Conservation (phyloP, 2,113 vertebrate genomes). For the Loxodonta africana region DNA sequence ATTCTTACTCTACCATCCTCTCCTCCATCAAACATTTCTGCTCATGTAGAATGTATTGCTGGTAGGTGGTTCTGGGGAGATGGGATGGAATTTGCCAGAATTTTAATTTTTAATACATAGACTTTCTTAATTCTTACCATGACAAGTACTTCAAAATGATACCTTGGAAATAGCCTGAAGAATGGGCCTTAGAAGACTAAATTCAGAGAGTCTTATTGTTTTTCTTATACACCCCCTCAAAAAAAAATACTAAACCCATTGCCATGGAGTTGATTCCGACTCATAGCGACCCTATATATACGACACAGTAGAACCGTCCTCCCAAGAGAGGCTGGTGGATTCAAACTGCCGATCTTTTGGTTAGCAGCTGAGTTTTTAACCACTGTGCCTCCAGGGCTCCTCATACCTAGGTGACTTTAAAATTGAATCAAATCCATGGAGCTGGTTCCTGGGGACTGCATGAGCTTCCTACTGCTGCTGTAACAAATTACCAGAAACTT, state of each 20-base stretch:
- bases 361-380: too few species aligned
- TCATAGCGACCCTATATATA: too few species aligned
- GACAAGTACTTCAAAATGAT: conserved; percentile 23
- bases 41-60: background rate
- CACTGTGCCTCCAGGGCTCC: too few species aligned
- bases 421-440: background rate
- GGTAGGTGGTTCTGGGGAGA: background rate
- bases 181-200: conserved; percentile 14
- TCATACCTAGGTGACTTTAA: conserved; percentile 3
- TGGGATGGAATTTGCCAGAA: background rate
- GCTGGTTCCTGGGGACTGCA: background rate
- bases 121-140: conserved; percentile 35
- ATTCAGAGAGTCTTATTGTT: conserved; percentile 35
- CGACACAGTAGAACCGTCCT: too few species aligned
- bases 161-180: background rate
- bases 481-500: background rate
- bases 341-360: too few species aligned
- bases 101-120: conserved; percentile 51
- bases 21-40: conserved; percentile 1
- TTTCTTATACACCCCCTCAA: background rate
- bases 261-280: too few species aligned
- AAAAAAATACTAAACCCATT: too few species aligned
- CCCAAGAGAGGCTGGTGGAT: too few species aligned
- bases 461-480: background rate
- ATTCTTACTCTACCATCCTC: conserved; percentile 6